Evolutionary conservation across 1,140 invertebrate genomes (phyloP).

Genomic region (Neodiprion lecontei): DNA sequence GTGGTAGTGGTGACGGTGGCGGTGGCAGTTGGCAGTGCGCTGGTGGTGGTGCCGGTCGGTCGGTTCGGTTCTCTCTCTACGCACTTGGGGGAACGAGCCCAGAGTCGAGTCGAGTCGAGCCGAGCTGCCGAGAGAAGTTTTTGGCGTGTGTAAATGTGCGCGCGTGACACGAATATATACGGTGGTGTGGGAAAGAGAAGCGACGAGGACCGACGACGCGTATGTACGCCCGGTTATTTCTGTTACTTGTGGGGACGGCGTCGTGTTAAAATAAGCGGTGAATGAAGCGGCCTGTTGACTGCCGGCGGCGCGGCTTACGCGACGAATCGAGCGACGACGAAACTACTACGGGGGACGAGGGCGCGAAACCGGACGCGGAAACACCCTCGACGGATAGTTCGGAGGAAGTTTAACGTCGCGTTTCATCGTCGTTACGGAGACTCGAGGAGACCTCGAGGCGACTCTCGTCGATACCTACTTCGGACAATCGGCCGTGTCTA

Average conservation of each 20-base stretch:
- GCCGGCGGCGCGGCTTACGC: conserved; percentile 49
- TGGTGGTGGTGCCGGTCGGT: neutral
- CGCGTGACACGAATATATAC: conserved; percentile 45
- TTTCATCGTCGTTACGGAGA: neutral
- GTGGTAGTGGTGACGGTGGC: conserved; percentile 2
- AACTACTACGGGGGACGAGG: neutral
- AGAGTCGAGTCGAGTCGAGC: conserved; percentile 9
- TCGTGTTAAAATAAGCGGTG: conserved; percentile 55
- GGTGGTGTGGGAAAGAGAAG: conserved; percentile 42
- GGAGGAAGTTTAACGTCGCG: too few species aligned
- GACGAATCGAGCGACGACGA: conserved; percentile 36
- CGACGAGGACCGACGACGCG: conserved; percentile 35
- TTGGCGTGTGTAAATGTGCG: conserved; percentile 37
- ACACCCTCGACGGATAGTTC: too few species aligned
- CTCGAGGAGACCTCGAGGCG: neutral
- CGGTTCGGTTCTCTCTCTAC: neutral
- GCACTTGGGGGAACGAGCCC: conserved; percentile 11
- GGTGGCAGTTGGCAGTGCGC: neutral
- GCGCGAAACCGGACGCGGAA: neutral
- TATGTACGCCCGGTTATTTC: conserved; percentile 50
- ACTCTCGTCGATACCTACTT: neutral
- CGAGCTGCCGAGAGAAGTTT: conserved; percentile 28
- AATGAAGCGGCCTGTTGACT: conserved; percentile 60
- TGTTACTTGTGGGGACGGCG: conserved; percentile 45
- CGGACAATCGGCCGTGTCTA: neutral